These are phyloP conservation scores for Dermatophagoides farinae DNA, from an alignment of 1,140 invertebrate species.

Conservation along the genomic window DNA sequence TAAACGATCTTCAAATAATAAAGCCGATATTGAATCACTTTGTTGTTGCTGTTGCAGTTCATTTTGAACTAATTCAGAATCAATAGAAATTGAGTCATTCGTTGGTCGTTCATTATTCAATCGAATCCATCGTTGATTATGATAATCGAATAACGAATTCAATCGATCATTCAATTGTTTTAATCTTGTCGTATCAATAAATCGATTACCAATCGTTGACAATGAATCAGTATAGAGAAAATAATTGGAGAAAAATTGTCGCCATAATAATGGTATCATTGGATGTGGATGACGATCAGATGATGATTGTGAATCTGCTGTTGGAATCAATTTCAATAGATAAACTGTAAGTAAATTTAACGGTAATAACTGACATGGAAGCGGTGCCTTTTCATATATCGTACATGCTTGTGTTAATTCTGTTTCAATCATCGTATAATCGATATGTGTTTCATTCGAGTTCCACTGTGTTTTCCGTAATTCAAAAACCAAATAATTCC, in stretches of 20 bases:
- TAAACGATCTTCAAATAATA: constrained; percentile 1
- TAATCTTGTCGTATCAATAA: neutral
- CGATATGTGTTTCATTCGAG: no score
- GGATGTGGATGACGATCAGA: neutral
- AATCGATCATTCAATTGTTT: constrained; percentile 7
- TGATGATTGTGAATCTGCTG: neutral
- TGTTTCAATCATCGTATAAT: no score
- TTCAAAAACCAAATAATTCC: constrained; percentile 13
- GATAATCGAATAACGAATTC: constrained; percentile 12
- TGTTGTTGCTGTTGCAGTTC: neutral
- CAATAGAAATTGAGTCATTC: neutral
- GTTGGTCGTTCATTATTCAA: neutral
- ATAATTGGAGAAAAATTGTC: constrained; percentile 12
- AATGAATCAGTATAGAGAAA: constrained; percentile 11
- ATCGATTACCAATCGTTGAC: neutral
- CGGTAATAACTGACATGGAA: constrained; percentile 9
- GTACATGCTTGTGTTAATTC: neutral
- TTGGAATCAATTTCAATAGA: neutral
- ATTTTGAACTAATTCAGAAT: neutral
- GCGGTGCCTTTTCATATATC: neutral
- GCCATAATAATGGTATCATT: constrained; percentile 10
- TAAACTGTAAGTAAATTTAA: constrained; percentile 13
- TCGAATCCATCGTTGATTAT: neutral
- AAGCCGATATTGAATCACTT: neutral
- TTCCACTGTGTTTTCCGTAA: no score